A percentile compares a stretch with the other conserved stretches of the same genome.
Evolutionary conservation across 2,888 invertebrate species (phyloP).

Genomic region (Yponomeuta plumbellus): DNA sequence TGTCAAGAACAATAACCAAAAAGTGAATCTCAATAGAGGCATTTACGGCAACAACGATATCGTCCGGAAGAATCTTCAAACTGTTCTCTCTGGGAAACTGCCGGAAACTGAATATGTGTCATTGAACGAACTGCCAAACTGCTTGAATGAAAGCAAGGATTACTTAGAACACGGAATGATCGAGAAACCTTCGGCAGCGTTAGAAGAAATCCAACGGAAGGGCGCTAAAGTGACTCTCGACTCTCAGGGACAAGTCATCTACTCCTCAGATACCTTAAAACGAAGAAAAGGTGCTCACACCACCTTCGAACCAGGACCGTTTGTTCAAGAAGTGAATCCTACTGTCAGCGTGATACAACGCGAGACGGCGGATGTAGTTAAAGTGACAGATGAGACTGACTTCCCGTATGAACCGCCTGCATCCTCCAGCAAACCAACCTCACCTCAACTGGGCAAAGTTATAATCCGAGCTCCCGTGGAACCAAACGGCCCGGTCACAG

Average conservation of each 20-base stretch:
- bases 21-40: constrained; percentile 58
- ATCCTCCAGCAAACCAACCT: constrained; percentile 71
- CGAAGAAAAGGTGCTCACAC: constrained; percentile 88
- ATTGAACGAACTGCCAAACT: constrained; percentile 84
- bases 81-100: constrained; percentile 76
- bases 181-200: constrained; percentile 45
- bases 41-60: constrained; percentile 82
- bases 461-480: constrained; percentile 75
- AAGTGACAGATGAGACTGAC: constrained; percentile 63
- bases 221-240: constrained; percentile 89
- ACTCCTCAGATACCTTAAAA: constrained; percentile 89
- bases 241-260: constrained; percentile 91
- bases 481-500: constrained; percentile 60
- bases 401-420: constrained; percentile 61
- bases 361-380: constrained; percentile 59
- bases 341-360: constrained; percentile 56
- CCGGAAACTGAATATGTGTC: constrained; percentile 87
- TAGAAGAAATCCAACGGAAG: constrained; percentile 70
- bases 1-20: constrained; percentile 86
- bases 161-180: constrained; percentile 54
- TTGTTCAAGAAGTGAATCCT: constrained; percentile 81
- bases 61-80: constrained; percentile 78
- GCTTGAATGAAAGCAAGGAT: constrained; percentile 60
- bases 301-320: constrained; percentile 92
- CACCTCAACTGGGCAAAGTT: constrained; percentile 80